phyloP scores from a whole-genome alignment of 2,797 vertebrate genomes.

The Sebastes miniatus region DNA sequence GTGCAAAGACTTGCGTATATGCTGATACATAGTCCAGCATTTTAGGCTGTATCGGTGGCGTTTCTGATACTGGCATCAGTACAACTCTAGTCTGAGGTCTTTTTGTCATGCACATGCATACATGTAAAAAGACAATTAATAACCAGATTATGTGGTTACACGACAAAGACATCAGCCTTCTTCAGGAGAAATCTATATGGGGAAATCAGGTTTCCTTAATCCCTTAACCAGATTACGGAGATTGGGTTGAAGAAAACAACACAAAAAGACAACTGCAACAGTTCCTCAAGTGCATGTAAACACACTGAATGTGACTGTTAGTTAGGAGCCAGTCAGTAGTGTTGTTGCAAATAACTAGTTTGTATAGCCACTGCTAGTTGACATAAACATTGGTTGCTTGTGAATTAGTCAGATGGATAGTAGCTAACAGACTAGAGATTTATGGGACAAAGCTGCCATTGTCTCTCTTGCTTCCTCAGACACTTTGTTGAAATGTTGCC shows the following conservation, averaged over 20 bases:
- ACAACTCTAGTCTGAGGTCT: neutral
- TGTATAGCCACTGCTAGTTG: neutral
- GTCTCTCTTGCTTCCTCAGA: neutral
- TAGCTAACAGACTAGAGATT: neutral
- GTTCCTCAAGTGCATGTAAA: neutral
- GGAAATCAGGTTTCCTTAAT: neutral
- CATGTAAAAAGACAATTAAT: neutral
- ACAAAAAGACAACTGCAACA: neutral
- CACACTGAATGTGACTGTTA: neutral
- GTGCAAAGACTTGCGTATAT: accelerated
- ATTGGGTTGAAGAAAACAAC: neutral
- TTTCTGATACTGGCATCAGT: too few species aligned
- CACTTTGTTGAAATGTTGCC: neutral
- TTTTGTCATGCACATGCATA: neutral
- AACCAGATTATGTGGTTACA: neutral
- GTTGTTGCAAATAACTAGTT: neutral
- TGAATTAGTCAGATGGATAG: neutral
- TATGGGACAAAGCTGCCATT: neutral
- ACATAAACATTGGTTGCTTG: neutral
- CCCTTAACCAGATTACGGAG: neutral
- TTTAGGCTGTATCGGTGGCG: too few species aligned
- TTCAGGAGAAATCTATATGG: neutral
- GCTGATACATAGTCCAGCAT: too few species aligned
- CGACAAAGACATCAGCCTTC: neutral
- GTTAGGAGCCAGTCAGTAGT: neutral